These are phyloP conservation scores for Acanthosoma haemorrhoidale DNA, from an alignment of 2,888 invertebrate species.

Conservation along the genomic window DNA sequence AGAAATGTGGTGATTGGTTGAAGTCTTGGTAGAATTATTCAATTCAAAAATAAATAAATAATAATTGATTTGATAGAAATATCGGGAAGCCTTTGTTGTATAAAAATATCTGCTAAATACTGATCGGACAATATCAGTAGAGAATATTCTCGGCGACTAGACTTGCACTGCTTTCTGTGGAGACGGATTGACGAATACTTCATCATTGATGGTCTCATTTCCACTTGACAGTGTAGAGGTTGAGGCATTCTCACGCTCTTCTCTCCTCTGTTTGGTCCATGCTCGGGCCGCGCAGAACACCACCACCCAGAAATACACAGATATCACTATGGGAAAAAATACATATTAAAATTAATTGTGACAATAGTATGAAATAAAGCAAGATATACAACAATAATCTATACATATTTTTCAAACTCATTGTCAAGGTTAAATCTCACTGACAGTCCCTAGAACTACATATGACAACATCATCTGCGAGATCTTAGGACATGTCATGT, in stretches of 20 bases:
- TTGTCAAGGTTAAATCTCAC: too few species aligned
- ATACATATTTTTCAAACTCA: too few species aligned
- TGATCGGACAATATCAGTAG: background rate
- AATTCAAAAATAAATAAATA: background rate
- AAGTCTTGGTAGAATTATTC: too few species aligned
- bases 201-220: constrained; percentile 36
- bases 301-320: constrained; percentile 40
- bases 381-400: too few species aligned
- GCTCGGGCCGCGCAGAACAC: constrained; percentile 40
- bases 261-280: constrained; percentile 37
- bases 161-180: constrained; percentile 17
- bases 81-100: background rate
- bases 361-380: too few species aligned
- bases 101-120: constrained; percentile 5
- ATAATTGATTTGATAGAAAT: background rate
- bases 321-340: constrained; percentile 37
- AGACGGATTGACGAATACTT: constrained; percentile 6
- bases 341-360: background rate
- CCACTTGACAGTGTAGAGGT: constrained; percentile 36
- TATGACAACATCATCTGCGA: too few species aligned
- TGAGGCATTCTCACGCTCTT: constrained; percentile 37
- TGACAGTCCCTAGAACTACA: too few species aligned
- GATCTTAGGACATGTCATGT: too few species aligned
- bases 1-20: too few species aligned
- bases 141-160: constrained; percentile 16